Base-by-base conservation (phyloP, 2,797 vertebrate species). In the Halcyon leucocephala region DNA sequence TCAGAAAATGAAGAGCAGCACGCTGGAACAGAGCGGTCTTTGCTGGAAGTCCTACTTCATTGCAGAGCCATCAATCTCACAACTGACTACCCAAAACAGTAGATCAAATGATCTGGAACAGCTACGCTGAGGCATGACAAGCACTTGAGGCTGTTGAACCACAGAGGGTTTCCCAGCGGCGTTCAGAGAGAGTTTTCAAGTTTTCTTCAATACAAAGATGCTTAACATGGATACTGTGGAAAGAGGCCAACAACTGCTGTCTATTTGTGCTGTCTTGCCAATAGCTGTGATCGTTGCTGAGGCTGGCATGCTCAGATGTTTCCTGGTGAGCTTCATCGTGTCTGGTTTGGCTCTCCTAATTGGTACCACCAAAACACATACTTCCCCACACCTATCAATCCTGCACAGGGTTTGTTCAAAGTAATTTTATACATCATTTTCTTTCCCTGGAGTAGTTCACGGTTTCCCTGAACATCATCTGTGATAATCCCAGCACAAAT, bases 281-380 rank as follows among this genome's bases (percentile, higher is more conserved):
- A 35, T 0, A n/a, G 7, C 66, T 41, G 2, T 0, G 0, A 12
- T 31, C 1, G 0, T 0, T 55, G 79, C 62, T 57, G 62, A 57
- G 57, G 67, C 15, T 93, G 87, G 54, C 61, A 26, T 3, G 0
- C 35, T 49, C 58, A 12, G 44, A 49, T 1, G 2, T 29, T 2
- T 54, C 85, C 87, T 61, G 54, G 37, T 46, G 62, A 93, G 42
- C 67, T 77, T 37, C 66, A 29, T 2, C 1, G 0, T n/a, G 49
- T n/a, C 88, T 79, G 46, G 12, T 49, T 84, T 74, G 86, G 41
- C 67, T 84, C 72, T 65, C n/a, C 57, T 44, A 41, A 69, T 6
- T 0, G 2, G 71, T 4, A 19, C 61, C 51, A 66, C 20, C 24
- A 18, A 3, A 25, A 52, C 54, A 58, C 42, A 64, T 29, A 71